Evolutionary conservation across 1,140 invertebrate genomes (phyloP).

Genomic region (Halyomorpha halys): DNA sequence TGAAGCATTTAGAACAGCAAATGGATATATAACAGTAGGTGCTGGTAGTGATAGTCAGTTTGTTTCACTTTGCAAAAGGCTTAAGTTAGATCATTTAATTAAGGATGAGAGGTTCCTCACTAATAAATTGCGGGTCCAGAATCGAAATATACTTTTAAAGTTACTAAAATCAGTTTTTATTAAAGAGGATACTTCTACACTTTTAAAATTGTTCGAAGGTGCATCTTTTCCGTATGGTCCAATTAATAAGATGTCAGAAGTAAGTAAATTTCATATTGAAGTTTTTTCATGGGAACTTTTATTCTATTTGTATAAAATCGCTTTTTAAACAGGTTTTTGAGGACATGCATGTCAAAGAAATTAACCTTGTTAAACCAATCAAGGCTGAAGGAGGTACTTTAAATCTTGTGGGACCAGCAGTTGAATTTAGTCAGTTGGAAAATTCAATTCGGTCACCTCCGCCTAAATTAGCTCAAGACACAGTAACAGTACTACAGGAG

Average conservation of each 20-base stretch:
- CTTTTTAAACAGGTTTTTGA: slow-evolving; percentile 53
- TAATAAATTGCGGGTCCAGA: slow-evolving; percentile 63
- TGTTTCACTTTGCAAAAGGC: slow-evolving; percentile 49
- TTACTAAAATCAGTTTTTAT: slow-evolving; percentile 52
- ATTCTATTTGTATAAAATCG: not conserved
- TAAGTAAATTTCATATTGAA: slow-evolving; percentile 30
- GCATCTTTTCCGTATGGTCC: slow-evolving; percentile 78
- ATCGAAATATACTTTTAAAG: slow-evolving; percentile 57
- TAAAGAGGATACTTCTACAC: slow-evolving; percentile 61
- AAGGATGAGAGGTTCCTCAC: slow-evolving; percentile 53
- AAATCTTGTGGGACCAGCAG: slow-evolving; percentile 76
- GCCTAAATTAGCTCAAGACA: slow-evolving; percentile 80
- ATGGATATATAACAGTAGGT: slow-evolving; percentile 76
- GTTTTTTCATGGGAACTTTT: not conserved
- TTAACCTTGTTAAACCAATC: slow-evolving; percentile 64
- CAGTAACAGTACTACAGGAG: slow-evolving; percentile 56
- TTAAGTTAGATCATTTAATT: slow-evolving; percentile 51
- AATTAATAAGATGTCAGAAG: slow-evolving; percentile 71
- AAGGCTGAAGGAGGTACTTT: slow-evolving; percentile 53
- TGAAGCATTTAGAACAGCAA: slow-evolving; percentile 69
- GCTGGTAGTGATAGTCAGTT: slow-evolving; percentile 74
- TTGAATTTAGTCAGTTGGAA: slow-evolving; percentile 60
- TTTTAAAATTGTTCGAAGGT: slow-evolving; percentile 60
- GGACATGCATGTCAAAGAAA: slow-evolving; percentile 71
- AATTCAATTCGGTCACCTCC: slow-evolving; percentile 64